Evolutionary conservation across 2,888 invertebrate genomes (phyloP), one percentile per base, ranked within the genome.

Genomic region (Lycophotia porphyrea): DNA sequence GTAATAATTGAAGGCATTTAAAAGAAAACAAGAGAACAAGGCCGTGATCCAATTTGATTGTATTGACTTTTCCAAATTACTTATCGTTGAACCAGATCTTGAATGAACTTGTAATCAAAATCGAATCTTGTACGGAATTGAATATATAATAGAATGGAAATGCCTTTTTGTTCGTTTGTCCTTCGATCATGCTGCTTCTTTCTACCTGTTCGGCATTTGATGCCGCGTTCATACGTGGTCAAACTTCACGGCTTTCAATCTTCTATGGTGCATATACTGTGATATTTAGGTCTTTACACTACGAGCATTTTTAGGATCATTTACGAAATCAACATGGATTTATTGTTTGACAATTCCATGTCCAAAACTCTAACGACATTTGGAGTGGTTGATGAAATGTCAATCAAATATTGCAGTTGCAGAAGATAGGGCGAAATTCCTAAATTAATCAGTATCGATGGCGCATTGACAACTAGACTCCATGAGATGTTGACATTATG

Each of bases 91-190:
- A 83, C 84, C 70, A 87, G 68, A 87, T 87, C 86, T 85, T 67
- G 76, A 82, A 85, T 81, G 77, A 85, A 87, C 76, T 84, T 87
- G 77, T 84, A 74, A 86, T 87, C 87, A 84, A 87, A 87, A 87
- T 87, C 80, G 79, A 87, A 86, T 86, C 86, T 80, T 83, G 80
- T 81, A 75, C 73, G 42, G 69, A 81, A 87, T 87, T 68, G 80
- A 87, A 87, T 82, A 78, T 68, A 58, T 76, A 81, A 77, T 80
- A 77, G 58, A 80, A 80, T 74, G n/a, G 47, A 49, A 87, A 76
- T 77, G 58, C 71, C 61, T 75, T 83, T 79, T 78, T 80, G 63
- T 84, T 85, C 52, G 60, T 71, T 69, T 75, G 64, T 83, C 74
- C 64, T 69, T 81, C 49, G 15, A 64, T 69, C 42, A 69, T 71